Evolutionary conservation across 2,113 vertebrate species (phyloP).

Genomic region (Propithecus coquereli): DNA sequence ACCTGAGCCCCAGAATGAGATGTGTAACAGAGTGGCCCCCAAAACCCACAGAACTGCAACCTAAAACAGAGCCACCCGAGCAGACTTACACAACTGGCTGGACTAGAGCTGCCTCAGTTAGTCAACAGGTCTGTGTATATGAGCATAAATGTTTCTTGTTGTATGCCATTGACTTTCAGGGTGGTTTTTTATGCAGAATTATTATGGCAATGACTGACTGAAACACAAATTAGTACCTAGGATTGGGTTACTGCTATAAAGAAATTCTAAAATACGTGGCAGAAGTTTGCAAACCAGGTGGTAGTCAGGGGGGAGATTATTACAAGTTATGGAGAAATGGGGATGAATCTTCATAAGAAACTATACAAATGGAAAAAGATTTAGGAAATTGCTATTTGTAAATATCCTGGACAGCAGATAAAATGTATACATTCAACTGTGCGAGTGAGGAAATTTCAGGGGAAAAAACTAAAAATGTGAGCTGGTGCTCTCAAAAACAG

Average conservation of each 20-base stretch:
- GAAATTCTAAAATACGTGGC: background rate
- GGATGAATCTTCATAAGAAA: background rate
- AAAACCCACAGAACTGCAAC: background rate
- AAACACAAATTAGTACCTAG: background rate
- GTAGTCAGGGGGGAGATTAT: background rate
- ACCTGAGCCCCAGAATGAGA: background rate
- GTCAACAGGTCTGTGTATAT: background rate
- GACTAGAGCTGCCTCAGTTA: background rate
- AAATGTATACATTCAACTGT: background rate
- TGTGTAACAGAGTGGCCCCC: too few relatives aligned
- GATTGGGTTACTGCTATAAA: background rate
- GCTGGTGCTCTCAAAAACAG: background rate
- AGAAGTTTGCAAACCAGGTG: background rate
- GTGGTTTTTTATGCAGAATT: background rate
- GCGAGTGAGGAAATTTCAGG: background rate
- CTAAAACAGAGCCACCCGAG: background rate
- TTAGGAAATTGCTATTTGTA: background rate
- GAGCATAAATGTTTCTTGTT: background rate
- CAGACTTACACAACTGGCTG: background rate
- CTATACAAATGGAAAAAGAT: background rate
- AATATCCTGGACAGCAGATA: background rate
- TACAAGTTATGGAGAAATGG: background rate
- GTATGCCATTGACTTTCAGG: background rate
- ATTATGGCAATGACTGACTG: background rate
- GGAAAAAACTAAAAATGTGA: background rate